phyloP scores from a whole-genome alignment of 2,113 vertebrate species.

The Thamnophis sirtalis region DNA sequence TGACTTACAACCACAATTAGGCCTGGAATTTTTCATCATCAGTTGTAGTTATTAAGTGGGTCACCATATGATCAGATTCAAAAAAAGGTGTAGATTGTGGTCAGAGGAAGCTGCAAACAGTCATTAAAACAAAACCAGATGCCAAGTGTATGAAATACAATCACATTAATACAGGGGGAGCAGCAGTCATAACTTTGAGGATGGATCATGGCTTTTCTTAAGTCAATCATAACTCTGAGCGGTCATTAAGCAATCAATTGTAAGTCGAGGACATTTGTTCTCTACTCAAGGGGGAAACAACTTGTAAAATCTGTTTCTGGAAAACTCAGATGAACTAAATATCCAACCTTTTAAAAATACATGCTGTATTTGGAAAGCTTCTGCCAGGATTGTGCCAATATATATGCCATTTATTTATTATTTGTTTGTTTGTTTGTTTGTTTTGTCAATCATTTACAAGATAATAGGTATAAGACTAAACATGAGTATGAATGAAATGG shows the following conservation, averaged over 20 bases:
- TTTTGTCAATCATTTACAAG: too few species aligned
- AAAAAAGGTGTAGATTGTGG: not conserved
- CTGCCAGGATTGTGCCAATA: not conserved
- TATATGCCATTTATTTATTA: not conserved
- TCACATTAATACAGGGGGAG: not conserved
- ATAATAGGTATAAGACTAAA: too few species aligned
- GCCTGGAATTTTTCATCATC: not conserved
- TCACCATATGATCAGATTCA: not conserved
- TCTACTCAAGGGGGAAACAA: slow-evolving; percentile 8
- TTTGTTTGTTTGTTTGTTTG: too few species aligned
- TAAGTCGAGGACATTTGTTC: not conserved
- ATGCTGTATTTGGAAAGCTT: slow-evolving; percentile 4
- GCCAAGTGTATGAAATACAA: not conserved
- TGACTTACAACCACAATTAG: not conserved
- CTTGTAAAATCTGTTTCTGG: not conserved
- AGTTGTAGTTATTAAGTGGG: too few species aligned
- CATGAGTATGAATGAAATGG: too few species aligned
- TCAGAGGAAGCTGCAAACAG: not conserved
- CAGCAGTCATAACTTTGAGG: not conserved
- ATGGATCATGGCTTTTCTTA: not conserved
- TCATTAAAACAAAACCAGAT: not conserved
- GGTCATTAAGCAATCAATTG: not conserved
- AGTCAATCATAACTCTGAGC: not conserved
- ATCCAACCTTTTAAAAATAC: not conserved
- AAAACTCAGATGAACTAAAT: slow-evolving; percentile 5